Conservation (phyloP, 2,888 invertebrate species). For the Drosophila silvestris region DNA sequence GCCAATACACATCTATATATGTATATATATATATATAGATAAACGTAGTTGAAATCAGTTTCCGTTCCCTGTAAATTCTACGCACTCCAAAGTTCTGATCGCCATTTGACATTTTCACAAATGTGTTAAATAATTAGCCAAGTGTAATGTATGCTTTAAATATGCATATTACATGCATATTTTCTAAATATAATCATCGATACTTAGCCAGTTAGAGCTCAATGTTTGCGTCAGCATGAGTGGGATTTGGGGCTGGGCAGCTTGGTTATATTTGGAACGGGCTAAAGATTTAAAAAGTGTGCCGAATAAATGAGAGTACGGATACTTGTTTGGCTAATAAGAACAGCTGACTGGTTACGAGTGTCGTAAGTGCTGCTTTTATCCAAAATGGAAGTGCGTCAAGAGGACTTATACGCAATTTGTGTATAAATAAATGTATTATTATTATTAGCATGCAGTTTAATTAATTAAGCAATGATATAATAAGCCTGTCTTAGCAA, state of each 20-base stretch:
- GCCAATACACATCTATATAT: not conserved
- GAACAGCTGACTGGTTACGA: conserved; percentile 33
- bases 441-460: conserved; percentile 39
- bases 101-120: conserved; percentile 65
- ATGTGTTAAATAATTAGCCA: conserved; percentile 34
- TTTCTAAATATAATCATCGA: conserved; percentile 23
- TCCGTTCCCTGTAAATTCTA: conserved; percentile 47
- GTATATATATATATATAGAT: too few relatives aligned
- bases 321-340: conserved; percentile 1
- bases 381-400: conserved; percentile 31
- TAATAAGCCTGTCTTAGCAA: not conserved
- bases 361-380: conserved; percentile 1
- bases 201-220: conserved; percentile 4
- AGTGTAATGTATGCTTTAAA: conserved; percentile 21
- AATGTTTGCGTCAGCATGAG: conserved; percentile 59
- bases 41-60: conserved; percentile 15
- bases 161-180: conserved; percentile 10
- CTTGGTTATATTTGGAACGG: conserved; percentile 36
- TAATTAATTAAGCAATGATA: conserved; percentile 3
- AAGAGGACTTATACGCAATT: conserved; percentile 3
- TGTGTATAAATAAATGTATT: conserved; percentile 29
- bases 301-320: conserved; percentile 46
- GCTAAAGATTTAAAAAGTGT: conserved; percentile 52
- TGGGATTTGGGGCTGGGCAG: conserved; percentile 11
- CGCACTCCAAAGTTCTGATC: conserved; percentile 37